Conservation (phyloP, 2,113 vertebrate species). For the Rhinogobius similis region DNA sequence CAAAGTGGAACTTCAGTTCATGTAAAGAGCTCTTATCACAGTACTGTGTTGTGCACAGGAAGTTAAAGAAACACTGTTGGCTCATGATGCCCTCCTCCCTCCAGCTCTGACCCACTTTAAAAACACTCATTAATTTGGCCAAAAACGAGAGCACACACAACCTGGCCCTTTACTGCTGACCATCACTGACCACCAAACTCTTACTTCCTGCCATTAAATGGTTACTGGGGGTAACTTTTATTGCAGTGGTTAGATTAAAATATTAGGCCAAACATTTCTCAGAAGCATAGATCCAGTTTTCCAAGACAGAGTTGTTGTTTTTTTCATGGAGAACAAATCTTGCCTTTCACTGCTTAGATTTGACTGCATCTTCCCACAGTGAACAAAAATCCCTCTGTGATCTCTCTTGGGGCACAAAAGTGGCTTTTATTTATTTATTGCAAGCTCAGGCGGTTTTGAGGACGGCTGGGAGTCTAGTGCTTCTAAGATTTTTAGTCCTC, state of each 20-base stretch:
- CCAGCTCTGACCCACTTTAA: constrained; percentile 54
- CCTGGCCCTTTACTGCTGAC: constrained; percentile 40
- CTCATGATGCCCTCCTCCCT: constrained; percentile 31
- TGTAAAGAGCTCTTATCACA: constrained; percentile 41
- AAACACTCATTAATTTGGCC: constrained; percentile 61
- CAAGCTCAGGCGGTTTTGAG: constrained; percentile 47
- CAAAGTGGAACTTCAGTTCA: constrained; percentile 1
- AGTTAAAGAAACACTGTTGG: constrained; percentile 56
- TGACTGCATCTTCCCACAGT: constrained; percentile 69
- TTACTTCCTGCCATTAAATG: constrained; percentile 65
- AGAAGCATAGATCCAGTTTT: constrained; percentile 61
- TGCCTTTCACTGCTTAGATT: constrained; percentile 58
- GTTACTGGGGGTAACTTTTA: constrained; percentile 59
- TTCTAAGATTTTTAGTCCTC: constrained; percentile 45
- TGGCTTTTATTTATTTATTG: constrained; percentile 70
- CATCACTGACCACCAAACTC: constrained; percentile 51
- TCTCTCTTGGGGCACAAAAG: constrained; percentile 63
- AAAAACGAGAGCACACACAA: constrained; percentile 64
- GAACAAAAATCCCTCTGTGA: constrained; percentile 72
- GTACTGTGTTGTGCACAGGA: constrained; percentile 36
- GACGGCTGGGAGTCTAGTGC: constrained; percentile 33
- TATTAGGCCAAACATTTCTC: constrained; percentile 72
- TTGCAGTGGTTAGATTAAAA: constrained; percentile 68
- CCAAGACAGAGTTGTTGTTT: constrained; percentile 42
- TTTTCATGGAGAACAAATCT: constrained; percentile 57